phyloP scores from a whole-genome alignment of 2,888 invertebrate genomes.

The Caenorhabditis japonica region DNA sequence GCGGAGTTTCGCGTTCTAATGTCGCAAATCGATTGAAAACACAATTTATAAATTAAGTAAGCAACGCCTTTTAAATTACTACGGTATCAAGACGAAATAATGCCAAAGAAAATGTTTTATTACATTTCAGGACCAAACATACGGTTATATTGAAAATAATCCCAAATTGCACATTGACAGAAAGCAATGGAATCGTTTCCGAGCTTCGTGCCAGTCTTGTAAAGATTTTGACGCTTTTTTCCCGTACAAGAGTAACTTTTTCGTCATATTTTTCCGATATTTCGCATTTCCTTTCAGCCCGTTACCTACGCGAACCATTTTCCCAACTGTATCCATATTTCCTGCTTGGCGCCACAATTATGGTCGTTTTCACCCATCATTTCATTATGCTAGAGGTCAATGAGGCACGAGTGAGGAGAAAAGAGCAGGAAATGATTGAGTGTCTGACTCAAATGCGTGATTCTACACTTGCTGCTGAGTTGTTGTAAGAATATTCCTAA shows the following conservation, averaged over 20 bases:
- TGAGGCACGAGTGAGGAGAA: conserved; percentile 16
- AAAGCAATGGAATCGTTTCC: conserved; percentile 11
- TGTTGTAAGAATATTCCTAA: conserved; percentile 3
- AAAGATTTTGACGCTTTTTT: conserved; percentile 4
- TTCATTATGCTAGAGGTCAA: conserved; percentile 36
- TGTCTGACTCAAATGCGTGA: conserved; percentile 28
- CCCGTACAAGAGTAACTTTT: conserved; percentile 2
- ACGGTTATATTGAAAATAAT: not conserved
- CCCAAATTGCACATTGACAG: conserved; percentile 3
- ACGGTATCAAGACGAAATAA: too few species aligned
- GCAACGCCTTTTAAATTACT: too few species aligned
- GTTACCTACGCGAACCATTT: conserved; percentile 1
- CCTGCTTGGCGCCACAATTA: conserved; percentile 14
- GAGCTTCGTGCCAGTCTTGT: not conserved
- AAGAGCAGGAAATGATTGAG: conserved; percentile 38
- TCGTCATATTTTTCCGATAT: not conserved
- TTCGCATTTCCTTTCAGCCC: not conserved
- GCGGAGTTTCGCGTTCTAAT: too few species aligned
- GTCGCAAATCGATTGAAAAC: too few species aligned
- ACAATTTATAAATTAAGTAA: too few species aligned
- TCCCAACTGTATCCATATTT: conserved; percentile 27
- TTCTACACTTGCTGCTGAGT: conserved; percentile 18
- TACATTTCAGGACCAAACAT: conserved; percentile 25
- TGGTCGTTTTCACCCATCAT: conserved; percentile 26
- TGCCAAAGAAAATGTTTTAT: too few species aligned